These are phyloP conservation scores for Nilaparvata lugens DNA, from an alignment of 1,140 invertebrate species.

Conservation along the genomic window DNA sequence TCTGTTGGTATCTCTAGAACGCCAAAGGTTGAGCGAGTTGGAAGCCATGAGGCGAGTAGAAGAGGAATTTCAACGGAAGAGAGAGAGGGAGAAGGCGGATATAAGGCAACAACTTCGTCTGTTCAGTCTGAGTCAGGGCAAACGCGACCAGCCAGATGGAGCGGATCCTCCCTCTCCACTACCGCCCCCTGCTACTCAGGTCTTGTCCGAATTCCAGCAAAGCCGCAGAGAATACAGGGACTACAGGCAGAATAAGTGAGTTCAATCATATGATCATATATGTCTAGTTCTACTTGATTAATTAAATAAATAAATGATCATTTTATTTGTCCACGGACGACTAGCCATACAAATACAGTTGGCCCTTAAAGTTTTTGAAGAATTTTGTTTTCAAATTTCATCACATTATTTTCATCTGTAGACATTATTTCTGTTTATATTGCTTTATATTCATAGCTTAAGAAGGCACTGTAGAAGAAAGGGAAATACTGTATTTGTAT, in stretches of 20 bases:
- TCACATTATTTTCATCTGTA: no score
- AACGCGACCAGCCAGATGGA: constrained; percentile 19
- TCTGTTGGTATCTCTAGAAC: constrained; percentile 38
- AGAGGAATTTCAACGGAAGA: constrained; percentile 63
- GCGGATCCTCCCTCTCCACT: constrained; percentile 15
- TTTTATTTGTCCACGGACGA: no score
- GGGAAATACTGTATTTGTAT: no score
- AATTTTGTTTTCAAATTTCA: no score
- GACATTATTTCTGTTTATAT: no score
- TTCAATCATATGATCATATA: no score
- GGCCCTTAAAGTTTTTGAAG: no score
- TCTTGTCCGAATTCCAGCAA: constrained; percentile 38
- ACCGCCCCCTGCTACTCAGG: constrained; percentile 30
- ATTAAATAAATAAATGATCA: no score
- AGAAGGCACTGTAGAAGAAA: no score
- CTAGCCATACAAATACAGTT: no score
- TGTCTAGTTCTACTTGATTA: no score
- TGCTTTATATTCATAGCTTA: no score
- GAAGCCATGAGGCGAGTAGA: constrained; percentile 66
- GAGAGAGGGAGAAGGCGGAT: constrained; percentile 61
- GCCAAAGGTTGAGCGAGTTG: constrained; percentile 58
- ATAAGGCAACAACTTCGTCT: constrained; percentile 61
- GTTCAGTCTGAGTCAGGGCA: constrained; percentile 41
- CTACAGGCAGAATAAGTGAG: constrained; percentile 35
- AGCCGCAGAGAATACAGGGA: constrained; percentile 41